Conservation (phyloP, 1,140 invertebrate species). For the Pachypsylla venusta region DNA sequence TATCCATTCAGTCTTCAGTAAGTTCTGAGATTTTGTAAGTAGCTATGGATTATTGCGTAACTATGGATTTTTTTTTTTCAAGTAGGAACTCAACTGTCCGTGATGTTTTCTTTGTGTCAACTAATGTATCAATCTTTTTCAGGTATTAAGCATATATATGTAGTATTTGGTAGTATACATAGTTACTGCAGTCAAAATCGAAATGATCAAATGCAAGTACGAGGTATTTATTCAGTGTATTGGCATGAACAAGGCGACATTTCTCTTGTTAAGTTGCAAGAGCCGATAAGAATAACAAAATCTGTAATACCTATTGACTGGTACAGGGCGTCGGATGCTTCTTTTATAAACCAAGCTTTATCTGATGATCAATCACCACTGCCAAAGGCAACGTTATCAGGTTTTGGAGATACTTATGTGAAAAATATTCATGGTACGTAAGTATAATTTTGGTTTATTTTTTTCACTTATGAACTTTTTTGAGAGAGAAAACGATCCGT, state of each 20-base stretch:
- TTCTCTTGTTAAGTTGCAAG: constrained; percentile 49
- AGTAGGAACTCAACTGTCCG: too few relatives aligned
- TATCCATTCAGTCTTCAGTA: too few relatives aligned
- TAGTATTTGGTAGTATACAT: not conserved
- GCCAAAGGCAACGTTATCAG: constrained; percentile 49
- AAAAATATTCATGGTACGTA: constrained; percentile 39
- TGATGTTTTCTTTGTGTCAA: too few relatives aligned
- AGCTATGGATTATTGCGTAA: too few relatives aligned
- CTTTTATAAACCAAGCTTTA: constrained; percentile 34
- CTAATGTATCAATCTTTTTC: too few relatives aligned
- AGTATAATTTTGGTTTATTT: too few relatives aligned
- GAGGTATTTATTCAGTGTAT: not conserved
- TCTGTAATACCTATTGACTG: constrained; percentile 44
- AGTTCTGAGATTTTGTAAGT: too few relatives aligned
- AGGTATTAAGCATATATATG: not conserved
- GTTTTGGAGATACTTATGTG: constrained; percentile 45
- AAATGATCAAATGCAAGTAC: not conserved
- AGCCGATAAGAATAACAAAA: constrained; percentile 41
- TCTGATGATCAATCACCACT: constrained; percentile 38
- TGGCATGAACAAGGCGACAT: constrained; percentile 37
- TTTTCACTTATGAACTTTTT: too few relatives aligned
- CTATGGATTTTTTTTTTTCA: too few relatives aligned
- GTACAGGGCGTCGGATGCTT: not conserved
- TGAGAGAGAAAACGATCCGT: too few relatives aligned
- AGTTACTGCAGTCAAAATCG: not conserved